Conservation (phyloP, 2,888 invertebrate species). For the Busseola fusca region DNA sequence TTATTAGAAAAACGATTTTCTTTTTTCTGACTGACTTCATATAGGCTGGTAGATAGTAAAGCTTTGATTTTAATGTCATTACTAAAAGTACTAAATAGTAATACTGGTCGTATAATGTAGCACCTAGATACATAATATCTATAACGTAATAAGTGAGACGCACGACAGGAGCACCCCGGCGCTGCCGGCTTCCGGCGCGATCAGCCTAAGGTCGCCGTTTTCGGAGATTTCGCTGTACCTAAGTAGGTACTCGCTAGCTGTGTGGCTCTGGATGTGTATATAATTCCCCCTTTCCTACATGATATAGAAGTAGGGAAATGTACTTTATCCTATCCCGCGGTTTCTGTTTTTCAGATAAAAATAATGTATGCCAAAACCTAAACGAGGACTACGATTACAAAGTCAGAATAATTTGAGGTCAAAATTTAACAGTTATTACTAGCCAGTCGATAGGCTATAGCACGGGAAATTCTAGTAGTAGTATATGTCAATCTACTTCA, state of each 20-base stretch:
- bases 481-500: not conserved
- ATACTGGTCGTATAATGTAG: not conserved
- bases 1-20: not conserved
- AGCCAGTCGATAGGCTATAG: not conserved
- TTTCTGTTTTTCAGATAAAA: not conserved
- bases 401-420: not conserved
- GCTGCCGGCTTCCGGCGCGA: constrained; percentile 15
- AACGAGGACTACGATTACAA: not conserved
- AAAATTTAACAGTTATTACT: not conserved
- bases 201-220: constrained; percentile 2
- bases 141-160: not conserved
- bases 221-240: constrained; percentile 10
- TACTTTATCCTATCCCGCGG: not conserved
- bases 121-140: not conserved
- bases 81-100: not conserved
- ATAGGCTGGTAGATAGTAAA: not conserved
- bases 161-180: constrained; percentile 1
- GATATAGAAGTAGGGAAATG: not conserved
- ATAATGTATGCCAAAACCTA: not conserved
- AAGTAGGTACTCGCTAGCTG: not conserved
- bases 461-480: not conserved
- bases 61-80: not conserved
- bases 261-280: not conserved
- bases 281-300: not conserved
- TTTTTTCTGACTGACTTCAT: not conserved